Evolutionary conservation across 2,888 invertebrate genomes (phyloP).

Genomic region (Campoplex nolae): DNA sequence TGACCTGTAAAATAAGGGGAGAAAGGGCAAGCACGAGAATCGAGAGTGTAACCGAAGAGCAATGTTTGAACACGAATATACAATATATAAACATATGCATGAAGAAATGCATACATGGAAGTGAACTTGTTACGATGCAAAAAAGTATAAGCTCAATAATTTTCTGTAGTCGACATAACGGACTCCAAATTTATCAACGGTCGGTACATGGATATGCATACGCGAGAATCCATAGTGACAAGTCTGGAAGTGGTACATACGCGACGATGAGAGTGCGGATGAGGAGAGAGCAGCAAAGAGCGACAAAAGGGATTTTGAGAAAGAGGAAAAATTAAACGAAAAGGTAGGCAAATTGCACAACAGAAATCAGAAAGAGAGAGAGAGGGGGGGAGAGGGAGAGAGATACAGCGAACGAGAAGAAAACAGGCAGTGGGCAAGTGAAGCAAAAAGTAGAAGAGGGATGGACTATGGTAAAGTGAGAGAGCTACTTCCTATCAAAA

Average conservation of each 20-base stretch:
- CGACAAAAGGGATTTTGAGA: neutral
- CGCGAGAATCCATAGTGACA: constrained; percentile 43
- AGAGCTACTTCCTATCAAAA: constrained; percentile 66
- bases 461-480: constrained; percentile 61
- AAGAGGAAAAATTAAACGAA: neutral
- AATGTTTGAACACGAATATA: constrained; percentile 34
- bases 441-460: neutral
- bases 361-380: no score
- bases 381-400: neutral
- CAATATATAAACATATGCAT: neutral
- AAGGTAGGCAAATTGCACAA: constrained; percentile 3
- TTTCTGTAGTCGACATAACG: neutral
- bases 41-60: constrained; percentile 35
- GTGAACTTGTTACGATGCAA: neutral
- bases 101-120: neutral
- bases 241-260: constrained; percentile 52
- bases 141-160: neutral
- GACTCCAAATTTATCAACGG: constrained; percentile 4
- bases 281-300: neutral
- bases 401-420: neutral
- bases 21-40: constrained; percentile 5
- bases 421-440: neutral
- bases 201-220: constrained; percentile 44
- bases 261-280: constrained; percentile 44
- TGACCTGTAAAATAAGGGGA: constrained; percentile 19